Evolutionary conservation across 2,113 vertebrate genomes (phyloP), one percentile per base, ranked within the genome.

Genomic region (Egretta garzetta): DNA sequence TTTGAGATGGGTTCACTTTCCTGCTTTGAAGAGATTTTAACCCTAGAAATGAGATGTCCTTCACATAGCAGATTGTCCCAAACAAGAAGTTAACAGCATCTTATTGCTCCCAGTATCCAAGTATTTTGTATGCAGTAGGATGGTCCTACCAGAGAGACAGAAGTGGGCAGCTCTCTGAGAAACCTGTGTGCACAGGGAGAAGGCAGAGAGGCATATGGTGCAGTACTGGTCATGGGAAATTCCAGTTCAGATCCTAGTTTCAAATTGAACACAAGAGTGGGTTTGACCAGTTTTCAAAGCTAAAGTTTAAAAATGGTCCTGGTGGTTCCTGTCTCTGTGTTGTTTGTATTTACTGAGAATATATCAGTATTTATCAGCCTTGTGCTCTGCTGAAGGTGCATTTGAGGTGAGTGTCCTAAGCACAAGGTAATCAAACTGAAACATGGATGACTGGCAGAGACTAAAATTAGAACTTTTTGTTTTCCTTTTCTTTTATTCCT

Each of bases 221-320:
- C 16, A 16, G 5, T 49, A 14, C 19, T 47, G 11, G 27, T 49
- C 47, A 18, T 18, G 10, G 66, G 33, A 82, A 77, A 52, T 76
- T 47, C 49, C 43, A 35, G 10, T 67, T 87, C 73, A 81, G 20
- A 26, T 50, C 32, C 41, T 59, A 14, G 9, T 92, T 86, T 67
- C 0, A 0, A 75, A 79, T 11, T 1, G 1, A 59, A 15, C 3
- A 1, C 47, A 21, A 21, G 50, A 26, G 14, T 39, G 35, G 1
- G 0, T 72, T 79, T 64, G 12, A 63, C 28, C 33, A 63, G 14
- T 80, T 63, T 80, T 75, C 52, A 75, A 63, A 82, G 28, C 52
- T 59, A 2, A 41, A 43, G 26, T 50, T 59, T 91, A 26, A 63
- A 91, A 89, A 50, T 55, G 19, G 24, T n/a, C 43, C 26, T 32